These are phyloP conservation scores for Percopsis omiscomaycus DNA, from an alignment of 2,797 vertebrate species.

Conservation along the genomic window DNA sequence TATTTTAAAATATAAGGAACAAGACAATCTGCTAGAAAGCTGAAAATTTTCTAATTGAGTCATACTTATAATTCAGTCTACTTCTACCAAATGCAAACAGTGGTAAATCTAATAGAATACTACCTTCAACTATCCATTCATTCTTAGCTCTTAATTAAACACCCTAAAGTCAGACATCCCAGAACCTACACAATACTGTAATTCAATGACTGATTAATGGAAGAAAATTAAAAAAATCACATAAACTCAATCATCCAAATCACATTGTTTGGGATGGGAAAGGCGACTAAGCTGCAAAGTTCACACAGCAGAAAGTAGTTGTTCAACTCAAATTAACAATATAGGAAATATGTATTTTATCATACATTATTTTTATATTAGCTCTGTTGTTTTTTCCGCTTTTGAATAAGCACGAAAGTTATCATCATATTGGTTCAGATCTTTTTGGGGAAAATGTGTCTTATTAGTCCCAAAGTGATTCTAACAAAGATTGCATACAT, in stretches of 20 bases:
- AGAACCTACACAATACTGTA: not conserved
- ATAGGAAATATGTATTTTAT: too few relatives aligned
- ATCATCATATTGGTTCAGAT: conserved; percentile 34
- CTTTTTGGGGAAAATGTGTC: conserved; percentile 30
- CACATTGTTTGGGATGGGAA: not conserved
- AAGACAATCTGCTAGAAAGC: not conserved
- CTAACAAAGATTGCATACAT: conserved; percentile 30
- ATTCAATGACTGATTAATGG: not conserved
- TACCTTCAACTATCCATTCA: conserved; percentile 6
- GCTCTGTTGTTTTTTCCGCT: conserved; percentile 10
- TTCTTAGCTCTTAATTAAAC: conserved; percentile 11
- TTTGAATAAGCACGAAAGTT: conserved; percentile 24
- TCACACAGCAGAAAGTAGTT: too few relatives aligned
- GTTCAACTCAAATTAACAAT: too few relatives aligned
- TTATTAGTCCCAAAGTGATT: conserved; percentile 42
- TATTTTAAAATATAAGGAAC: not conserved
- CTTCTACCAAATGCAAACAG: conserved; percentile 6
- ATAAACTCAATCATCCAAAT: conserved; percentile 15
- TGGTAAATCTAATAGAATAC: not conserved
- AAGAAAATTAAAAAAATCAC: conserved; percentile 7
- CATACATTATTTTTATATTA: conserved; percentile 4
- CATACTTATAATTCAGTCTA: conserved; percentile 15
- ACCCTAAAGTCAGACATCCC: conserved; percentile 4
- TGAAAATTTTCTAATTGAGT: conserved; percentile 17
- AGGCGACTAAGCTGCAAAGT: too few relatives aligned